A percentile compares a stretch with the other conserved stretches of the same genome.
Evolutionary conservation across 2,888 invertebrate genomes (phyloP).

Genomic region (Magallana nippona): DNA sequence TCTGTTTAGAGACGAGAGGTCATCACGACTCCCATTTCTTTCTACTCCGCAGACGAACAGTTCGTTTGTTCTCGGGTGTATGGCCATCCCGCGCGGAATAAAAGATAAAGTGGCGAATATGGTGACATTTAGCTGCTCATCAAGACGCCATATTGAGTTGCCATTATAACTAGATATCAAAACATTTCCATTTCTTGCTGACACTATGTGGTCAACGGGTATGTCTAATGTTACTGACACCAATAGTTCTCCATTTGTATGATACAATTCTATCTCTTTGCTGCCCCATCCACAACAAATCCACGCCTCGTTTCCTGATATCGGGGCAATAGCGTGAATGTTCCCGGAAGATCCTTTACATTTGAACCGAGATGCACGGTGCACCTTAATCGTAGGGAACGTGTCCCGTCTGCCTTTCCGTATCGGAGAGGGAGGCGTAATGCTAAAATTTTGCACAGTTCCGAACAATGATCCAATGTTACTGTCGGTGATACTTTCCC

Average conservation of each 20-base stretch:
- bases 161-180: slow-evolving; percentile 59
- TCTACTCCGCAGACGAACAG: slow-evolving; percentile 56
- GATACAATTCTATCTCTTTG: slow-evolving; percentile 53
- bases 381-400: slow-evolving; percentile 1
- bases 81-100: slow-evolving; percentile 55
- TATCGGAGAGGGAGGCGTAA: slow-evolving; percentile 9
- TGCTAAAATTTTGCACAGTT: slow-evolving; percentile 24
- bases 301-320: slow-evolving; percentile 58
- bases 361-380: slow-evolving; percentile 17
- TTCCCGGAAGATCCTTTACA: slow-evolving; percentile 33
- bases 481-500: not conserved
- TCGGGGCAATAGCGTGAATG: slow-evolving; percentile 60
- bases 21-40: slow-evolving; percentile 51
- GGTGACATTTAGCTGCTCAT: slow-evolving; percentile 56
- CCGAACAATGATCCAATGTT: slow-evolving; percentile 27
- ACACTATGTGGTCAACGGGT: slow-evolving; percentile 49
- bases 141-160: slow-evolving; percentile 57
- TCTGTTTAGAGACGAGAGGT: slow-evolving; percentile 42
- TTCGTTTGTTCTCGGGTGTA: slow-evolving; percentile 49
- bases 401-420: slow-evolving; percentile 1
- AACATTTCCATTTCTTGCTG: slow-evolving; percentile 40
- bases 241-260: slow-evolving; percentile 53
- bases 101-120: slow-evolving; percentile 57
- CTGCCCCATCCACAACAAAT: slow-evolving; percentile 62
- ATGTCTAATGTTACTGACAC: slow-evolving; percentile 55